Conservation (phyloP, 2,888 invertebrate genomes). For the Cephus rjabovi region DNA sequence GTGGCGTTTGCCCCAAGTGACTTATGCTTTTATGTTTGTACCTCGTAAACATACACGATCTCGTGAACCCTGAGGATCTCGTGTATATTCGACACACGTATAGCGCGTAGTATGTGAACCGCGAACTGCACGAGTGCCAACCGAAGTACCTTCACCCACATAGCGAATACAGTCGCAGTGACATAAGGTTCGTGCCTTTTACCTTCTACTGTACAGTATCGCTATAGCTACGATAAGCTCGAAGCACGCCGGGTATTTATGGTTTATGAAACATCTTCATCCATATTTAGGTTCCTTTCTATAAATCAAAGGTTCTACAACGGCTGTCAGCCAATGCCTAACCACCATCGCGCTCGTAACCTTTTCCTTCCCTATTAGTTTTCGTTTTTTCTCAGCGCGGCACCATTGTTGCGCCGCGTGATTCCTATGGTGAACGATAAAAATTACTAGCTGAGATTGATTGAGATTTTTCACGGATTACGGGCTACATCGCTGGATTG, state of each 20-base stretch:
- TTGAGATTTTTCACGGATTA: neutral
- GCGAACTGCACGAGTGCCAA: neutral
- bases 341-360: constrained; percentile 16
- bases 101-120: neutral
- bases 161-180: constrained; percentile 14
- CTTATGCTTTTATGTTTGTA: constrained; percentile 37
- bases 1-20: constrained; percentile 38
- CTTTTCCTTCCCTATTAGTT: neutral
- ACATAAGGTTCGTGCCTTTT: constrained; percentile 22
- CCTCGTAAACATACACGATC: constrained; percentile 13
- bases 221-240: neutral
- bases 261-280: constrained; percentile 53
- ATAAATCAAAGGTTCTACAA: constrained; percentile 48
- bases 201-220: neutral
- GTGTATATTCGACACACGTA: neutral
- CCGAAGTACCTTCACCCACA: neutral
- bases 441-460: neutral
- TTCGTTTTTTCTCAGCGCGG: neutral
- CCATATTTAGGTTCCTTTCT: constrained; percentile 51
- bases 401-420: constrained; percentile 1
- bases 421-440: neutral
- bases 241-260: constrained; percentile 39
- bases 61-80: neutral
- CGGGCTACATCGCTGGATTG: neutral
- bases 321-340: constrained; percentile 30